Base-by-base conservation (phyloP, 2,113 vertebrate genomes). In the Aegithalos caudatus region DNA sequence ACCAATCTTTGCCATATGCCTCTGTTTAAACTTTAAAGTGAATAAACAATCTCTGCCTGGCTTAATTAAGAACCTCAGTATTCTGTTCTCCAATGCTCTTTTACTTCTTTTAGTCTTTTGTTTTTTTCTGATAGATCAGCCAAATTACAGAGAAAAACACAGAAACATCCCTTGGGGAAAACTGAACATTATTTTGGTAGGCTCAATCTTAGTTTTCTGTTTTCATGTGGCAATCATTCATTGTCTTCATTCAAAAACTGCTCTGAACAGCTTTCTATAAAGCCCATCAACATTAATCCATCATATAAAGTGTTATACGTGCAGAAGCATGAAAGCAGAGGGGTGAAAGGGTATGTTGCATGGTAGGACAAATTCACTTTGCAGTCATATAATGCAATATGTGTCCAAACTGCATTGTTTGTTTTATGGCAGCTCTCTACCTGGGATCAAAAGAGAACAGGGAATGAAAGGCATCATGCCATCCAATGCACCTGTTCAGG, bases 1-100 rank as follows among this genome's bases (percentile, higher is more conserved):
- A 91, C 50, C 90, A 81, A 64, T 70, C 74, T 86, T 76, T 86
- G 45, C 79, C 82, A 72, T 50, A 81, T 81, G 69, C 69, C 65
- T 95, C 72, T 86, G 12, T 70, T 93, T 93, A 87, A 88, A 84
- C 65, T 77, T 95, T 94, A 85, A 94, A 91, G 50, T 79, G 58
- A 91, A 53, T 58, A 94, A 37, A 60, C 86, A 90, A 42, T 65
- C 44, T 77, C 88, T 95, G 44, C 29, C 57, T 54, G 62, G 33
- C 31, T 87, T 92, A 95, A 65, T 88, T 86, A 82, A 91, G 78
- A 82, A 85, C 47, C 42, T 60, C 80, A 50, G 56, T 88, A 38
- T 87, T 90, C 50, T 87, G 14, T 51, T 85, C 70, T 70, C 15
- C 37, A 73, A 24, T 38, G 42, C 2, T 67, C n/a, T 73, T 73